Base-by-base conservation (phyloP, 35 echinoderm and acorn worm genomes). In the Strongylocentrotus purpuratus region DNA sequence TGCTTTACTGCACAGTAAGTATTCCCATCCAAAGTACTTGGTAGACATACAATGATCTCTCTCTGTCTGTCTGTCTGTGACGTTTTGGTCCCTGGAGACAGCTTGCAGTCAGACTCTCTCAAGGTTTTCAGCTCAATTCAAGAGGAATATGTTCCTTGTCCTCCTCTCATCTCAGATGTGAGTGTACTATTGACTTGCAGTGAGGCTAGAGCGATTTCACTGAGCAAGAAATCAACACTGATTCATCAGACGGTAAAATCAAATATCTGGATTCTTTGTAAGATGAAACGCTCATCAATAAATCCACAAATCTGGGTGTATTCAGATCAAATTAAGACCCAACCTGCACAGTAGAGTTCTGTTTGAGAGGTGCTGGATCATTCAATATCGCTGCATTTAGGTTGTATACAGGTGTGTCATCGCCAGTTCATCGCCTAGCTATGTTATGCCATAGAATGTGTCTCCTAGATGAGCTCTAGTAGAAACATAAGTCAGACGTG, bases 11-110 rank as follows among this genome's bases (percentile, higher is more conserved):
- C 65, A n/a, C 65, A 78, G 22, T 28, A 22, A 78, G 20, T 22
- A 78, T 78, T 78, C 65, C 65, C 65, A 78, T 78, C 18, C 65
- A 78, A 78, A 78, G 65, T 78, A 78, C 65, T 78, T 78, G 18
- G 65, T 7, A 78, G 20, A 22, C 65, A 78, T 5, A 28, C 65
- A 78, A 78, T 78, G 65, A 78, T 78, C 65, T 78, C 65, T 78
- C 11, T 55, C 50, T 13, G 50, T 50, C 61, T 70, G 61, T 78
- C 65, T n/a, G 22, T 78, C 65, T 78, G 65, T 78, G 18, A 78
- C 22, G 65, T 78, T 78, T 78, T 25, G 65, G 65, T 78, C 65
- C 65, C 65, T 78, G 65, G 65, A 78, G 65, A 78, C 65, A 22
- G 28, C 28, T 28, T 28, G 65, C 61, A 78, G 65, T 78, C 65